These are phyloP conservation scores for Frankliniella fusca DNA, from an alignment of 2,888 invertebrate genomes.

Conservation along the genomic window DNA sequence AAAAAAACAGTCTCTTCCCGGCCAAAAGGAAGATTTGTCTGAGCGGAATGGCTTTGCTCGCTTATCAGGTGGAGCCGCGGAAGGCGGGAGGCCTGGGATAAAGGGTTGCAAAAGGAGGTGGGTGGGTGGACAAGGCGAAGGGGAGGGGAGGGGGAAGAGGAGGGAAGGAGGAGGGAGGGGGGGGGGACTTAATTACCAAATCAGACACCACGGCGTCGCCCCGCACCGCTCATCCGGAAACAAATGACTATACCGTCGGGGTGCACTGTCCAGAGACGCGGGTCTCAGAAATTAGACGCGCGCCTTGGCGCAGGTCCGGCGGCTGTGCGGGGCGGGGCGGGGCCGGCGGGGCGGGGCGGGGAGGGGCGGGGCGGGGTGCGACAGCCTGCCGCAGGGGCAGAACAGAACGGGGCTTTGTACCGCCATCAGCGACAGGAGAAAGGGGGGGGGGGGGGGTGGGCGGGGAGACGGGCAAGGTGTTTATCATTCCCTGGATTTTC, in stretches of 20 bases:
- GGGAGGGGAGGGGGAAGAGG: too few relatives aligned
- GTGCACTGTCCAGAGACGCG: not conserved
- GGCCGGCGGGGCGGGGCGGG: not conserved
- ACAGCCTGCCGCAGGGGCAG: not conserved
- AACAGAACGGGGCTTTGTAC: not conserved
- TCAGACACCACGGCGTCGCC: not conserved
- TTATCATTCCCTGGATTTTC: conserved; percentile 23
- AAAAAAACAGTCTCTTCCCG: too few relatives aligned
- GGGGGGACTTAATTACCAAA: not conserved
- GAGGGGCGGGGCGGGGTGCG: not conserved
- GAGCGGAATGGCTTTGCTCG: too few relatives aligned
- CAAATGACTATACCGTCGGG: not conserved
- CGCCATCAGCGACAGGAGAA: not conserved
- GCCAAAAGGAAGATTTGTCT: too few relatives aligned
- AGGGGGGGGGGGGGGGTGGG: not conserved
- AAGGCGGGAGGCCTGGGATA: too few relatives aligned
- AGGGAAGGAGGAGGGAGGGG: not conserved
- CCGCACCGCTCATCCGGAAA: not conserved
- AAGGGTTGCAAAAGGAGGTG: too few relatives aligned
- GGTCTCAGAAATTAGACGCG: too few relatives aligned
- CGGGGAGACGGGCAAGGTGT: not conserved
- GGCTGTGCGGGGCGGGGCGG: too few relatives aligned
- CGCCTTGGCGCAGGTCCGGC: too few relatives aligned
- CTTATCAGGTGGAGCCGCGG: too few relatives aligned
- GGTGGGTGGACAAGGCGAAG: not conserved